A percentile compares a stretch with the other conserved stretches of the same genome.
These are phyloP conservation scores for Nyleta sp. DNA, from an alignment of 2,888 invertebrate species.

Conservation along the genomic window DNA sequence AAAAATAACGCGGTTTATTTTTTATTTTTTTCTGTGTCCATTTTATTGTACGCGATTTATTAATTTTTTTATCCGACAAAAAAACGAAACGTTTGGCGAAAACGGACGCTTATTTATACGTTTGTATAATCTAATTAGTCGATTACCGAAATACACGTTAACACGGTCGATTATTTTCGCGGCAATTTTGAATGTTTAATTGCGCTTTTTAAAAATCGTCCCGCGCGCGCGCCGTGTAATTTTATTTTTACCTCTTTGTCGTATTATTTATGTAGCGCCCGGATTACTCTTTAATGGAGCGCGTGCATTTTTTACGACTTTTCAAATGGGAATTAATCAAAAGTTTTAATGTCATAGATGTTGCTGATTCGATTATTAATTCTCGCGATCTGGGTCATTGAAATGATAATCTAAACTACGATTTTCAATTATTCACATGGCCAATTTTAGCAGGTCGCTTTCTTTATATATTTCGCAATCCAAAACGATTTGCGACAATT, in stretches of 20 bases:
- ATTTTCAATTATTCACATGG: conserved; percentile 11
- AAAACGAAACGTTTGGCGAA: background rate
- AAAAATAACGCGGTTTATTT: background rate
- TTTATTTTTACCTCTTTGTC: conserved; percentile 14
- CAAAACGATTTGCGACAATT: background rate
- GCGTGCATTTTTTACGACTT: conserved; percentile 21
- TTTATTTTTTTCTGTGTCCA: background rate
- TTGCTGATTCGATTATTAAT: conserved; percentile 10
- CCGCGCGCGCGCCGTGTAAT: conserved; percentile 2
- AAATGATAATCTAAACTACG: conserved; percentile 32
- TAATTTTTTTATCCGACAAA: background rate
- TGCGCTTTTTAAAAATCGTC: conserved; percentile 9
- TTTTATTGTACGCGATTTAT: background rate
- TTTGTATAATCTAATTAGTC: conserved; percentile 1
- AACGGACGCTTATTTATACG: conserved; percentile 5
- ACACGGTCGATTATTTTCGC: conserved; percentile 1
- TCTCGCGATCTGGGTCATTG: conserved; percentile 26
- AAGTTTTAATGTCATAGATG: conserved; percentile 32
- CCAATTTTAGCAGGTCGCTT: conserved; percentile 1
- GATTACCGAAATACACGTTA: background rate
- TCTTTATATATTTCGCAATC: background rate
- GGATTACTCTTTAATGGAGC: conserved; percentile 23
- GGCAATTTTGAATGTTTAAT: conserved; percentile 24
- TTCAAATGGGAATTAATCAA: conserved; percentile 29
- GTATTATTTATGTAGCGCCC: conserved; percentile 11